Base-by-base conservation (phyloP, 2,797 vertebrate species). In the Lerista edwardsae region DNA sequence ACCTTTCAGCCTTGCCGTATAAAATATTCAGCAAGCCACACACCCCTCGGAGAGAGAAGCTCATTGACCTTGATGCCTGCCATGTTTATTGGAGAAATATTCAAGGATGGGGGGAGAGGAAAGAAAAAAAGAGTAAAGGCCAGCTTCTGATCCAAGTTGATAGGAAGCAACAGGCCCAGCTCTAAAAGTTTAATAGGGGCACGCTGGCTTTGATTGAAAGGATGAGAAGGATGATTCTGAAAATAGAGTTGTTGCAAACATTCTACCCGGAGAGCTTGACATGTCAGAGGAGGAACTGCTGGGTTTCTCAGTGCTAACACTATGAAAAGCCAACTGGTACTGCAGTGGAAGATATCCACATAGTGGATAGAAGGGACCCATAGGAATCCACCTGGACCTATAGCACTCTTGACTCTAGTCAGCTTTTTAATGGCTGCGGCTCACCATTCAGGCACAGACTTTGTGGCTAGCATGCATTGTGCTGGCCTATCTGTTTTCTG, bases 11-110 rank as follows among this genome's bases (percentile, higher is more conserved):
- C 44, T 61, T 0, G 84, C 17, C 78, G 61, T 75, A 59, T 73
- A 55, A 75, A 87, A 74, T 78, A 79, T 79, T 83, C 69, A 86
- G 47, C 27, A 80, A 75, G 25, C 29, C 84, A 62, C 73, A 39
- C 73, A 65, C 29, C 44, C 36, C 47, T 75, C 23, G 19, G 25
- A 62, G 69, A 79, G 25, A 84, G 69, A 79, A 1, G 5, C 29
- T 72, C 39, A 47, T 27, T 69, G 11, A 27, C 31, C 3, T 69
- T 67, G 65, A 84, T 73, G 27, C 4, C 79, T 36, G 57, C 65
- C 59, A 72, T 34, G 1, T 17, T 3, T 2, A 25, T 6, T 0
- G 27, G 19, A 44, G 36, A 69, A 57, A 69, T 39, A 10, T 77
- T 3, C 69, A 74, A 34, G 74, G 79, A 57, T 65, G 8, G 59